These are phyloP conservation scores for Lysandra bellargus DNA, from an alignment of 2,888 invertebrate genomes.

Conservation along the genomic window DNA sequence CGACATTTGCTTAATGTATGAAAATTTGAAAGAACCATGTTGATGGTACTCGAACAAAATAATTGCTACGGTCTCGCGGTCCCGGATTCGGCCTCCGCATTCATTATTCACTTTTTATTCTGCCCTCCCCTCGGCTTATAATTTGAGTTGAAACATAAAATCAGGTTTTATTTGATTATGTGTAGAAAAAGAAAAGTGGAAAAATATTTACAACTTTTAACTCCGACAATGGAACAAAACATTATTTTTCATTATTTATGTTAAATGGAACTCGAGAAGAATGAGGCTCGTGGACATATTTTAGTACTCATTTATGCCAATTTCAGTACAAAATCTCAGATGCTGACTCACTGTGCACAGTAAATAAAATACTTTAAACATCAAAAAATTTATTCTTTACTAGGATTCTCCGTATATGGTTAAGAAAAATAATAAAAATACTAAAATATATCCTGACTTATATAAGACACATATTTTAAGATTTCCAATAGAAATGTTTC, in stretches of 20 bases:
- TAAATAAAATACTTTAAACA: too few species aligned
- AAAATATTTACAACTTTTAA: slow-evolving; percentile 40
- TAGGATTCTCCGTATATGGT: too few species aligned
- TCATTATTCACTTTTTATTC: slow-evolving; percentile 81
- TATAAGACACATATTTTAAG: slow-evolving; percentile 27
- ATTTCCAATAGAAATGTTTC: slow-evolving; percentile 31
- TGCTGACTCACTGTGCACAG: too few species aligned
- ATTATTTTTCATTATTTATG: slow-evolving; percentile 28
- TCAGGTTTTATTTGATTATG: slow-evolving; percentile 79
- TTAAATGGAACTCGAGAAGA: background rate
- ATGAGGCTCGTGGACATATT: background rate
- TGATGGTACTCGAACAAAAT: slow-evolving; percentile 80
- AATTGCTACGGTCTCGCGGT: slow-evolving; percentile 78
- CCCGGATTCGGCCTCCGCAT: slow-evolving; percentile 75
- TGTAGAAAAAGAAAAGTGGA: slow-evolving; percentile 66
- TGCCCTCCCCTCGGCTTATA: slow-evolving; percentile 76
- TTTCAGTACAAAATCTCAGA: background rate
- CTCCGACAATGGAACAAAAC: slow-evolving; percentile 31
- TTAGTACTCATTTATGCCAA: background rate
- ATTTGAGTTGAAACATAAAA: slow-evolving; percentile 80
- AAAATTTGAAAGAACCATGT: slow-evolving; percentile 79
- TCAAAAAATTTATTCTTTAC: too few species aligned
- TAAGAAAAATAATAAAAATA: too few species aligned
- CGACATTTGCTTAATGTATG: slow-evolving; percentile 79
- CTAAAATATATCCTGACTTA: too few species aligned